A percentile compares a stretch with the other conserved stretches of the same genome.
These are phyloP conservation scores for Piaya cayana DNA, from an alignment of 2,113 vertebrate genomes.

Conservation along the genomic window DNA sequence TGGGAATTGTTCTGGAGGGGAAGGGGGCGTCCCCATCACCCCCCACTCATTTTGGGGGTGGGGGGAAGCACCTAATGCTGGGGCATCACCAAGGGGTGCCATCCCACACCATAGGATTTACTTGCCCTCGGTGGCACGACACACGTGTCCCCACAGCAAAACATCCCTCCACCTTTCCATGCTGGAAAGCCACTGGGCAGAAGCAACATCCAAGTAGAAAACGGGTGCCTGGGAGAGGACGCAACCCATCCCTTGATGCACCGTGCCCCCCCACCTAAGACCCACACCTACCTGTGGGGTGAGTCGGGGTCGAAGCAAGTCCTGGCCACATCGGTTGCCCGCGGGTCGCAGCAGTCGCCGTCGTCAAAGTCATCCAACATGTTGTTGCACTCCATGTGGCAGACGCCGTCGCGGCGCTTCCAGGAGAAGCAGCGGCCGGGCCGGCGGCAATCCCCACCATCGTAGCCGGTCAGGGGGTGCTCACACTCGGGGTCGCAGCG, in stretches of 20 bases:
- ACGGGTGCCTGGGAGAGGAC: rapidly evolving
- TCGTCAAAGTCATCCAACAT: conserved; percentile 93
- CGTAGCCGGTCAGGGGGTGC: conserved; percentile 90
- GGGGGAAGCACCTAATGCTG: neutral
- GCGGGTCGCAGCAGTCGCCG: conserved; percentile 92
- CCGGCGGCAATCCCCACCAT: conserved; percentile 90
- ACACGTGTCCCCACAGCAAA: rapidly evolving
- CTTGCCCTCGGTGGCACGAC: neutral
- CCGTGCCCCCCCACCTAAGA: neutral
- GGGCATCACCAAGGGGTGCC: neutral
- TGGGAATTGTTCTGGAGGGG: rapidly evolving
- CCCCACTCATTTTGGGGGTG: rapidly evolving
- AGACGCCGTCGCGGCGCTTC: conserved; percentile 89
- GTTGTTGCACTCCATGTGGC: conserved; percentile 92
- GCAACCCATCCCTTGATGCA: rapidly evolving
- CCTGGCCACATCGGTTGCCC: conserved; percentile 80
- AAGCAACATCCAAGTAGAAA: neutral
- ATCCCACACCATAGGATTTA: rapidly evolving
- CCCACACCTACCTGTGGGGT: conserved; percentile 79
- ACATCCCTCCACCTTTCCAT: neutral
- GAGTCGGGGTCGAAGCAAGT: conserved; percentile 97
- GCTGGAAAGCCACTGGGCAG: rapidly evolving
- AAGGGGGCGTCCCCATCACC: rapidly evolving
- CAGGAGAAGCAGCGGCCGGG: conserved; percentile 88
- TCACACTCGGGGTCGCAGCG: conserved; percentile 92